Evolutionary conservation across 2,888 invertebrate species (phyloP).

Genomic region (Smittia sp.): DNA sequence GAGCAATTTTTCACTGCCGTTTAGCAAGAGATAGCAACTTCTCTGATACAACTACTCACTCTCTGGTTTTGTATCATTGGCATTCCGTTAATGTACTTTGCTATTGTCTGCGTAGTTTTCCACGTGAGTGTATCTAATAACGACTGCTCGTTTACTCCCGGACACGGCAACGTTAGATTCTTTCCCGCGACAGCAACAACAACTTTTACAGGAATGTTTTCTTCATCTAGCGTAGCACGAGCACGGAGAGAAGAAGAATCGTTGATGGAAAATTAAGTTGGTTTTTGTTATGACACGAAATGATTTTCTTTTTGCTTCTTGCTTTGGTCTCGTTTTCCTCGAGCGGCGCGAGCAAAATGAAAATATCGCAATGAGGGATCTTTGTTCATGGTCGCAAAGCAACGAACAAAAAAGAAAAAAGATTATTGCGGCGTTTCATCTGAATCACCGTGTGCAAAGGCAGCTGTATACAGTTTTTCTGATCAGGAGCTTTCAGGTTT

Average conservation of each 20-base stretch:
- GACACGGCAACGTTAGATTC: constrained; percentile 65
- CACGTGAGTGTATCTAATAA: constrained; percentile 64
- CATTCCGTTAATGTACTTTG: constrained; percentile 54
- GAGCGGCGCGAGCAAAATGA: background rate
- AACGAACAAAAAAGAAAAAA: background rate
- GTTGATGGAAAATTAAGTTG: constrained; percentile 1
- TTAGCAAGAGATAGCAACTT: background rate
- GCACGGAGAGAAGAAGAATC: background rate
- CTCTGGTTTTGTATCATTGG: constrained; percentile 53
- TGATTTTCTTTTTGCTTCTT: constrained; percentile 5
- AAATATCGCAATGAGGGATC: background rate
- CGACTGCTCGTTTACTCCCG: constrained; percentile 66
- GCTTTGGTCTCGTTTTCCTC: background rate
- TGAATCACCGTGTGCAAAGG: background rate
- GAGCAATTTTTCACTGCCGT: constrained; percentile 13
- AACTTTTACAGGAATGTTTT: constrained; percentile 59
- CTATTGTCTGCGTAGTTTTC: constrained; percentile 54
- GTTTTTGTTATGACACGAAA: constrained; percentile 21
- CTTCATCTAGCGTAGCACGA: constrained; percentile 57
- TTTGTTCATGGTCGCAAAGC: constrained; percentile 1
- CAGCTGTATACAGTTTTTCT: background rate
- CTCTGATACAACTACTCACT: constrained; percentile 47
- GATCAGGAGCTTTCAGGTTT: no score
- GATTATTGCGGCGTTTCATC: background rate
- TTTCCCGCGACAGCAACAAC: constrained; percentile 63